Percentiles rank a stretch among this genome's conserved stretches.
phyloP scores from a whole-genome alignment of 2,888 invertebrate species.

The Noctua comes region DNA sequence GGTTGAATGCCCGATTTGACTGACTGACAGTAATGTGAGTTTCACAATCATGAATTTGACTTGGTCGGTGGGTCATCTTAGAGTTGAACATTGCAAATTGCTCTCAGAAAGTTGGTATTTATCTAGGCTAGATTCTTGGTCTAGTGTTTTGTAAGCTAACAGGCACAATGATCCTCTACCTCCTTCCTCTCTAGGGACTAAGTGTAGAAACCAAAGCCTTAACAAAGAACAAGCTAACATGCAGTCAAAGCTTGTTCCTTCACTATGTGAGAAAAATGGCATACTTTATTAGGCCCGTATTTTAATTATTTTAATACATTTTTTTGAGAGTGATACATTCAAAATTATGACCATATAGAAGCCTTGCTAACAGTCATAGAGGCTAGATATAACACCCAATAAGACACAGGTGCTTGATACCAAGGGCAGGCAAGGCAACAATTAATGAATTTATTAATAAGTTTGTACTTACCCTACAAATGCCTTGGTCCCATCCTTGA shows the following conservation, averaged over 20 bases:
- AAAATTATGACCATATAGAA: not conserved
- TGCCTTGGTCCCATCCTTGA: slow-evolving; percentile 99
- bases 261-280: not conserved
- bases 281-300: not conserved
- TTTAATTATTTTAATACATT: not conserved
- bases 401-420: not conserved
- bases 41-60: not conserved
- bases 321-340: not conserved
- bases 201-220: too few relatives aligned
- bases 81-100: not conserved
- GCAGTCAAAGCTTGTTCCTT: not conserved
- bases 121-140: not conserved
- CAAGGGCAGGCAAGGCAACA: not conserved
- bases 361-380: not conserved
- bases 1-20: not conserved
- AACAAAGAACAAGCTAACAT: not conserved
- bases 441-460: not conserved
- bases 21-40: not conserved
- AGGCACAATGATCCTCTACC: not conserved
- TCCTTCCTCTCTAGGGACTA: too few relatives aligned
- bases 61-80: not conserved
- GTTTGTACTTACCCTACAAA: slow-evolving; percentile 92
- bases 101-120: not conserved
- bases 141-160: not conserved
- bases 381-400: not conserved